phyloP scores from a whole-genome alignment of 2,797 vertebrate species.

The Malurus leucopterus region DNA sequence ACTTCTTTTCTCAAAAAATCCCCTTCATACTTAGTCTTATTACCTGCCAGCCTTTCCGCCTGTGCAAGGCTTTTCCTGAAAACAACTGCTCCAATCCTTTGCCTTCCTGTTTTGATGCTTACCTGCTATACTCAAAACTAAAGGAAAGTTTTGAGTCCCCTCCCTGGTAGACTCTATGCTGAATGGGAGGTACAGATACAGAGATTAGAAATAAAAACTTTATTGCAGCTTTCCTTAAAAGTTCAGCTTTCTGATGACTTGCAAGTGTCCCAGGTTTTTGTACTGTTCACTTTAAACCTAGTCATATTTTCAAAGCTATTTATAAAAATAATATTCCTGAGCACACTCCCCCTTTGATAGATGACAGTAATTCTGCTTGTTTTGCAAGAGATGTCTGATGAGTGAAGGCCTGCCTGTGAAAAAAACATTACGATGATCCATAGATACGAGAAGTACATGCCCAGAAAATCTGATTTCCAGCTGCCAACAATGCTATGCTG shows the following conservation, averaged over 20 bases:
- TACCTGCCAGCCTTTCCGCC: neutral
- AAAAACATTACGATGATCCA: neutral
- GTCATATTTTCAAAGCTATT: neutral
- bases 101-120: neutral
- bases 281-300: neutral
- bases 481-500: neutral
- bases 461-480: conserved; percentile 10
- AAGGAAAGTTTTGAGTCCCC: neutral
- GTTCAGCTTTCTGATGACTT: neutral
- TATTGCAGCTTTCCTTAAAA: neutral
- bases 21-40: neutral
- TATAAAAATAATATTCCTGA: neutral
- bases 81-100: neutral
- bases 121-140: neutral
- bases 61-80: neutral
- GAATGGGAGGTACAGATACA: neutral
- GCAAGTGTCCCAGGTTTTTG: neutral
- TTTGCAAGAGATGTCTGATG: neutral
- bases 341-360: neutral
- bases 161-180: neutral
- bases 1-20: neutral
- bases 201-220: neutral
- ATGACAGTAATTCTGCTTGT: neutral
- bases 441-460: neutral
- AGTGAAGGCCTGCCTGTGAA: neutral